Percentiles rank a stretch among this genome's conserved stretches.
Evolutionary conservation across 2,888 invertebrate species (phyloP).

Genomic region (Meteorus colon): DNA sequence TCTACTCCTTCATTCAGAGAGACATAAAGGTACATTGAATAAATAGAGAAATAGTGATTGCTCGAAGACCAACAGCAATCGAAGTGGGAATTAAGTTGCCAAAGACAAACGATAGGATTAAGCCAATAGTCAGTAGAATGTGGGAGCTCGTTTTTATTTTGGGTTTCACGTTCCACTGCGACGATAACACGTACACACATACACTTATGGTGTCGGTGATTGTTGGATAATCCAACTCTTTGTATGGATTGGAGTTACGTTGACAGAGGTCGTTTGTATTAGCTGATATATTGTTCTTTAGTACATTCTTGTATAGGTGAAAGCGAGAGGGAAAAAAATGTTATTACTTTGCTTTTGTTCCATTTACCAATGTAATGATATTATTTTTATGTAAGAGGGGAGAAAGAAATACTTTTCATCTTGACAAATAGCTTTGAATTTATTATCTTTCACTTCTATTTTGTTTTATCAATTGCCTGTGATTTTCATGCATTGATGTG

Average conservation of each 20-base stretch:
- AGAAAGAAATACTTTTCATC: not conserved
- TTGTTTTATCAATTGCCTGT: not conserved
- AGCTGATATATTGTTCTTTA: not conserved
- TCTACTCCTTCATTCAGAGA: too few relatives aligned
- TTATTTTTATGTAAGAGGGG: not conserved
- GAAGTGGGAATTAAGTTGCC: not conserved
- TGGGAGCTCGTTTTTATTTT: constrained; percentile 5
- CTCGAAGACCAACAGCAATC: not conserved
- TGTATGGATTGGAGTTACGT: constrained; percentile 53
- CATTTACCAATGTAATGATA: not conserved
- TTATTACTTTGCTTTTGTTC: not conserved
- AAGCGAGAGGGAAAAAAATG: not conserved
- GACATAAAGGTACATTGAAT: not conserved
- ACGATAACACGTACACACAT: constrained; percentile 1
- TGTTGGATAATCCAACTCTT: constrained; percentile 54
- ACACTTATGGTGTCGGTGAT: not conserved
- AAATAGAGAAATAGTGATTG: constrained; percentile 1
- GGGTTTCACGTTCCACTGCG: constrained; percentile 36
- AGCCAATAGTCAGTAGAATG: not conserved
- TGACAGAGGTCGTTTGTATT: constrained; percentile 46
- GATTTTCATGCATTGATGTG: not conserved
- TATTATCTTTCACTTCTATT: not conserved
- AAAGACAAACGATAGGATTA: constrained; percentile 5
- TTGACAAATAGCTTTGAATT: not conserved
- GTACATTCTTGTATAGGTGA: not conserved